These are phyloP conservation scores for Centroberyx gerrardi DNA, from an alignment of 2,797 vertebrate genomes.

Conservation along the genomic window DNA sequence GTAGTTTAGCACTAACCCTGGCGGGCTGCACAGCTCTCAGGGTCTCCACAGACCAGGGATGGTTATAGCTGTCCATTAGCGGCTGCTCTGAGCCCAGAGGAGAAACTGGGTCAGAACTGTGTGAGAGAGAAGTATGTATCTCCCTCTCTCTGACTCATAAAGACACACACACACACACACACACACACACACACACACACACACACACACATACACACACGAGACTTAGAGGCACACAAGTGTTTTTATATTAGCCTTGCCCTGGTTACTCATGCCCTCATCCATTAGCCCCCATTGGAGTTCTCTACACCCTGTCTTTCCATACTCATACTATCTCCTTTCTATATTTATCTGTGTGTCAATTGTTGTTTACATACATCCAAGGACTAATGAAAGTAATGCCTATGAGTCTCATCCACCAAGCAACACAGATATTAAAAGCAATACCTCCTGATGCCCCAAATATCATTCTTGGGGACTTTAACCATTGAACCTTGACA, in stretches of 20 bases:
- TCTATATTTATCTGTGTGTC: conserved; percentile 28
- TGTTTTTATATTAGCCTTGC: conserved; percentile 38
- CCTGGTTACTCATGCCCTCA: conserved; percentile 28
- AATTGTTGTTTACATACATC: conserved; percentile 28
- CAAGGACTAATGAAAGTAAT: not conserved
- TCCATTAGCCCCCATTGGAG: conserved; percentile 22
- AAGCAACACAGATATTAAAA: not conserved
- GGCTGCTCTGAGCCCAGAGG: conserved; percentile 70
- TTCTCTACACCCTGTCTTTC: not conserved
- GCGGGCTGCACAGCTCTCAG: conserved; percentile 52
- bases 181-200: conserved; percentile 15
- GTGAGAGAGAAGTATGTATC: conserved; percentile 49
- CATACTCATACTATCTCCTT: not conserved
- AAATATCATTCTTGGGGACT: not conserved
- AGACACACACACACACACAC: conserved; percentile 10
- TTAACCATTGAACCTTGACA: not conserved
- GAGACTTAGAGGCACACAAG: conserved; percentile 7
- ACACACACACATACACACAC: not conserved
- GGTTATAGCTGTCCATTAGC: conserved; percentile 83
- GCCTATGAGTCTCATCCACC: conserved; percentile 4
- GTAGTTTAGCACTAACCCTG: not conserved
- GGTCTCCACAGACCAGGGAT: conserved; percentile 76
- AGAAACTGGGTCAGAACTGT: conserved; percentile 83
- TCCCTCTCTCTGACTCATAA: conserved; percentile 45
- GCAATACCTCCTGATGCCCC: not conserved